Conservation (phyloP, 2,888 invertebrate species). For the Nowickia ferox region DNA sequence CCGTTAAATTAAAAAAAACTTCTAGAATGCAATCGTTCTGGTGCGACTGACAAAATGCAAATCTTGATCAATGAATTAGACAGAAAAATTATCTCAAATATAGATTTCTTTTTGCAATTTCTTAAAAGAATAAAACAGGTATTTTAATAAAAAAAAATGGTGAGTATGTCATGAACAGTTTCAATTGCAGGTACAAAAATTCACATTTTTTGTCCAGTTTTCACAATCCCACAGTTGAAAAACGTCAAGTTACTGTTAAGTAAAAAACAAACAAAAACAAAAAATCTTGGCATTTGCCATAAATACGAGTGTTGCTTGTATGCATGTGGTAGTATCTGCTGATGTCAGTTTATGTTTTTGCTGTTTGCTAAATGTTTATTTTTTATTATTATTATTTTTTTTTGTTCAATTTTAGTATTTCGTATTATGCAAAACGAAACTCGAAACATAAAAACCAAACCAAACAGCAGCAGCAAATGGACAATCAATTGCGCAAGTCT, state of each 20-base stretch:
- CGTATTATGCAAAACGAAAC: slow-evolving; percentile 63
- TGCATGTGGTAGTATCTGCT: slow-evolving; percentile 18
- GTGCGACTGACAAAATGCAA: slow-evolving; percentile 59
- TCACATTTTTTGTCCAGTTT: slow-evolving; percentile 3
- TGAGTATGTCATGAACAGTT: slow-evolving; percentile 64
- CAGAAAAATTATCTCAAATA: slow-evolving; percentile 35
- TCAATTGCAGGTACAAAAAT: slow-evolving; percentile 49
- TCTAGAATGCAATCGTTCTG: slow-evolving; percentile 47
- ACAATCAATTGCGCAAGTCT: slow-evolving; percentile 60
- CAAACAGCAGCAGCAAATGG: slow-evolving; percentile 27
- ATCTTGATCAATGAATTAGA: slow-evolving; percentile 62
- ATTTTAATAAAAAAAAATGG: slow-evolving; percentile 32
- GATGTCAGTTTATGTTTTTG: slow-evolving; percentile 60
- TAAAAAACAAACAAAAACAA: slow-evolving; percentile 14
- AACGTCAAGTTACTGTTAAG: slow-evolving; percentile 59
- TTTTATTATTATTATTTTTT: slow-evolving; percentile 13
- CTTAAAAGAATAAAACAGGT: slow-evolving; percentile 49
- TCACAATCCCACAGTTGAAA: slow-evolving; percentile 50
- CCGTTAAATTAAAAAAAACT: slow-evolving; percentile 49
- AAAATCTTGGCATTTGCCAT: slow-evolving; percentile 45
- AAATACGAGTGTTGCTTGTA: slow-evolving; percentile 25
- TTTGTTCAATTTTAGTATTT: slow-evolving; percentile 14
- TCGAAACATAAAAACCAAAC: slow-evolving; percentile 56
- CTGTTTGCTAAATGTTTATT: slow-evolving; percentile 20
- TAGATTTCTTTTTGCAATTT: slow-evolving; percentile 32